Base-by-base conservation (phyloP, 2,888 invertebrate genomes). In the Drosophila macrothrix region DNA sequence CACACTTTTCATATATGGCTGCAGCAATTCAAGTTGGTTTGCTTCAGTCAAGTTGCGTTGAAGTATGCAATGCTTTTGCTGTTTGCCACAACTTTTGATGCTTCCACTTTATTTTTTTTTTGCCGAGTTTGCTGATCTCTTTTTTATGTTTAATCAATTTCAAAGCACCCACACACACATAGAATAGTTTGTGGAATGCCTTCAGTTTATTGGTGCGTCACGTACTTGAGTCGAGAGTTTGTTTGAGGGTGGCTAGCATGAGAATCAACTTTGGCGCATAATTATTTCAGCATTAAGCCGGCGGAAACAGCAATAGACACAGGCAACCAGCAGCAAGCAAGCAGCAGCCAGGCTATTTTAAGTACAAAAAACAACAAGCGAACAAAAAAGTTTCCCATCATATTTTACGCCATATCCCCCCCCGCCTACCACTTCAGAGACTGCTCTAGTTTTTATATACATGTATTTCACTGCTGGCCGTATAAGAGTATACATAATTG, bases 211-310 rank as follows among this genome's bases (percentile, higher is more conserved):
- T 82, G 73, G 71, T 62, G 72, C 84, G 67, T 84, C 82, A 89
- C 84, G 84, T 84, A 84, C 84, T 71, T 77, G 28, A 62, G 72
- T 28, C 52, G 53, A 66, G 59, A 75, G 67, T 67, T 73, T 61
- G 71, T 59, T 70, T 62, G 64, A 22, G 31, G 46, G 22, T 35
- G 55, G 71, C 9, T 54, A 35, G 16, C 28, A 49, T 49, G 46
- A 54, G 67, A 73, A 81, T 79, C 79, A 79, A 76, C 75, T 82
- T 81, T 76, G 54, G 28, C 56, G 54, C 65, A 80, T 82, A 88
- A 88, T 85, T 84, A 88, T 85, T 84, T 84, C 80, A 73, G 74
- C 54, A 84, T 84, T 73, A 73, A 68, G 66, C 68, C 61, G 25
- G 28, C 60, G 59, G 70, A 66, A 54, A 58, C 54, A 29, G 67